These are phyloP conservation scores for Crax fasciolata DNA, from an alignment of 2,797 vertebrate genomes.

Conservation along the genomic window DNA sequence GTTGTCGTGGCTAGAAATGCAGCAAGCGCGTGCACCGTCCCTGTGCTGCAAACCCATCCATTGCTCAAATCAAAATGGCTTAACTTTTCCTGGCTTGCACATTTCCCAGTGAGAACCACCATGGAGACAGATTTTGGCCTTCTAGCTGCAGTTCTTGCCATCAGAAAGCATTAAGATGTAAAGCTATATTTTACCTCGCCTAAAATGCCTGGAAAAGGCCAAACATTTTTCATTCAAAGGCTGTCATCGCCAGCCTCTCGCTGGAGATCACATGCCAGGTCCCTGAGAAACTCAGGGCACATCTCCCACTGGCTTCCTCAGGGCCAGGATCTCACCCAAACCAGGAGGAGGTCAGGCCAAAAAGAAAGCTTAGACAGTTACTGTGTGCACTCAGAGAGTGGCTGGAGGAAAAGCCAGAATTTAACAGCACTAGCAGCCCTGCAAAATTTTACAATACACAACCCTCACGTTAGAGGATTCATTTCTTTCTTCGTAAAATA, in stretches of 20 bases:
- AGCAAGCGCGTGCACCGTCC: rapidly evolving
- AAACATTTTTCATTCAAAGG: not conserved
- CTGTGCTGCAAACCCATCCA: not conserved
- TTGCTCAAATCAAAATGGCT: not conserved
- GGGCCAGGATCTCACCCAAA: constrained; percentile 4
- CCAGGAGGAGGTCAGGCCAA: not conserved
- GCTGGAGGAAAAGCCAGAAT: not conserved
- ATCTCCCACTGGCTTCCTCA: not conserved
- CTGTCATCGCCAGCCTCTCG: not conserved
- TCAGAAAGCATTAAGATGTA: not conserved
- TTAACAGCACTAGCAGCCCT: constrained; percentile 37
- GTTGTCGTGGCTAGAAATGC: not conserved
- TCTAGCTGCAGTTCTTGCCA: not conserved
- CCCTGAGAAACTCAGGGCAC: not conserved
- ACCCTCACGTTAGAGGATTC: constrained; percentile 46
- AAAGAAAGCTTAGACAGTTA: not conserved
- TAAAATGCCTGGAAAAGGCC: not conserved
- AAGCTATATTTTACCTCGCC: not conserved
- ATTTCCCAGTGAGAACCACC: not conserved
- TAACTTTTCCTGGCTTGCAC: not conserved
- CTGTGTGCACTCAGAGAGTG: rapidly evolving
- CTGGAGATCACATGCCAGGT: not conserved
- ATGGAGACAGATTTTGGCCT: not conserved
- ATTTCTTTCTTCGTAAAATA: constrained; percentile 73
- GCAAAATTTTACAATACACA: constrained; percentile 72